Evolutionary conservation across 2,888 invertebrate genomes (phyloP), one percentile per base, ranked within the genome.

Genomic region (Entomobrya proxima): DNA sequence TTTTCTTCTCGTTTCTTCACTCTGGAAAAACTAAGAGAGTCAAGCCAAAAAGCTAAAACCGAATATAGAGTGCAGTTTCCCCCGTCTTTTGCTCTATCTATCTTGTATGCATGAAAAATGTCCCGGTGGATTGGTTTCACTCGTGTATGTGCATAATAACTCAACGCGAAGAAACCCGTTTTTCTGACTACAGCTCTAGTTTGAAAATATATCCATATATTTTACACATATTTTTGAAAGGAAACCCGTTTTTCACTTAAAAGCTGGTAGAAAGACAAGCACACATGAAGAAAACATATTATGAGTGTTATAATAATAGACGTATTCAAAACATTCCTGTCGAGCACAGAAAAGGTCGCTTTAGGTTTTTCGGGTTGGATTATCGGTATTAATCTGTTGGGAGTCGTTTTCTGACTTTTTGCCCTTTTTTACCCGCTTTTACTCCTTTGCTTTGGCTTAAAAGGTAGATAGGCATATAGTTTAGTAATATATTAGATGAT

Each of bases 321-420:
- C 32, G 58, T 58, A 27, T 27, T 58, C 27, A 27, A 55, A 13
- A 32, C 11, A 1, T 58, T 24, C 47, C 24, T 79, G 40, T 67
- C 58, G n/a, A 7, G 15, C 15, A 27, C n/a, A 55, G 2, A 30
- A 61, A 15, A 64, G 61, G 35, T 27, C 64, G 27, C 52, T 37
- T 75, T 47, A 52, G 35, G 35, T 35, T 64, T 64, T 64, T 55
- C 13, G 30, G 58, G 30, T 58, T 40, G 87, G 89, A 89, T 90
- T 89, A 89, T 90, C 88, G 86, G 88, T 88, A 90, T 89, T 89
- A 90, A 89, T 90, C 90, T 89, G 88, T 87, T 86, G 88, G 89
- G 90, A 89, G 88, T 90, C 88, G 89, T 90, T 89, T 86, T 83
- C 87, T 89, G 89, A 89, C 89, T 90, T 89, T 88, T 77, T 82